Evolutionary conservation across 1,140 invertebrate species (phyloP).

Genomic region (Tetragonula clypearis): DNA sequence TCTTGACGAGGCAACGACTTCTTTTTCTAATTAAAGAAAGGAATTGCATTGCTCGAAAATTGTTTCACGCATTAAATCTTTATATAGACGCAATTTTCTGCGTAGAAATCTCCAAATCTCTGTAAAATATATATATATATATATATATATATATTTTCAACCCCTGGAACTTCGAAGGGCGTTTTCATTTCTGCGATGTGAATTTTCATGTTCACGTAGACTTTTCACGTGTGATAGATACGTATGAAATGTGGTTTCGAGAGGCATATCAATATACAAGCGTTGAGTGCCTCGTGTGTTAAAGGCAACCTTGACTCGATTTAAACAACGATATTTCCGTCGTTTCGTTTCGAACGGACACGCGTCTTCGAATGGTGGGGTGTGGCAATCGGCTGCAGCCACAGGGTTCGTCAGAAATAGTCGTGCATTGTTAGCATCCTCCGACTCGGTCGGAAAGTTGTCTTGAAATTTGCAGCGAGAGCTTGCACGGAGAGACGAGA

Average conservation of each 20-base stretch:
- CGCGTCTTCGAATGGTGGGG: neutral
- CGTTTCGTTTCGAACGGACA: slow-evolving; percentile 17
- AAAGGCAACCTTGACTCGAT: neutral
- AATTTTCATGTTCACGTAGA: neutral
- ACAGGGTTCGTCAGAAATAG: slow-evolving; percentile 14
- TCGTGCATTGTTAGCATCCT: slow-evolving; percentile 1
- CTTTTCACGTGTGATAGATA: too few species aligned
- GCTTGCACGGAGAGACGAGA: neutral
- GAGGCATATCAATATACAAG: too few species aligned
- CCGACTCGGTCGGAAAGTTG: neutral
- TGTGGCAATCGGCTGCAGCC: slow-evolving; percentile 5
- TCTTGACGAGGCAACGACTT: too few species aligned
- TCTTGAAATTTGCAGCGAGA: slow-evolving; percentile 11
- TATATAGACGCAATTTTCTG: too few species aligned
- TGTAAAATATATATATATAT: too few species aligned
- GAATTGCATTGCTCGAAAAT: too few species aligned
- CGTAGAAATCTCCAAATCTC: too few species aligned
- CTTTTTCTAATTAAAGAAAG: too few species aligned
- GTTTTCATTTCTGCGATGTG: neutral
- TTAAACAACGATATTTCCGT: slow-evolving; percentile 27
- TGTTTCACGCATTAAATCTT: too few species aligned
- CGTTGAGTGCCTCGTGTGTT: neutral
- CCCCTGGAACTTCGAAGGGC: too few species aligned
- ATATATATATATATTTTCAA: neutral
- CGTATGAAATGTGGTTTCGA: too few species aligned